A percentile compares a stretch with the other conserved stretches of the same genome.
Conservation (phyloP, 1,140 invertebrate genomes). For the Scaptomyza graminum region DNA sequence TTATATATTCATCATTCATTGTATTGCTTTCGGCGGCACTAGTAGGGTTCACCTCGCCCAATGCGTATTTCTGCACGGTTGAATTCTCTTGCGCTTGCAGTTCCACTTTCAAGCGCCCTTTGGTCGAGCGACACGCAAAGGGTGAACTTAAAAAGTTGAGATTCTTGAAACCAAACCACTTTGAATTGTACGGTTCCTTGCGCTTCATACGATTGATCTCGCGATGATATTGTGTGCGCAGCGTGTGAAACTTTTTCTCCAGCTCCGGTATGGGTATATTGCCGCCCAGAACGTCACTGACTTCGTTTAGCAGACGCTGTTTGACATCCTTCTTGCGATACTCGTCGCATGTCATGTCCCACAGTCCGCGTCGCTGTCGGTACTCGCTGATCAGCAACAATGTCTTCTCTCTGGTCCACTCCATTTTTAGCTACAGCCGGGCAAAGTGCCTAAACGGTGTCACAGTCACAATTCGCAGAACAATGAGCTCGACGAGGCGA, state of each 20-base stretch:
- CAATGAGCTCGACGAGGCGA: conserved; percentile 42
- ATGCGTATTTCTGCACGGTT: conserved; percentile 57
- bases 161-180: conserved; percentile 83
- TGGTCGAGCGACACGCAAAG: conserved; percentile 73
- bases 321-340: conserved; percentile 83
- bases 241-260: conserved; percentile 81
- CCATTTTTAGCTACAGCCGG: conserved; percentile 74
- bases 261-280: conserved; percentile 75
- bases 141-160: conserved; percentile 77
- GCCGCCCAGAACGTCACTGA: conserved; percentile 66
- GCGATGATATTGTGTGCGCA: conserved; percentile 80
- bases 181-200: conserved; percentile 81
- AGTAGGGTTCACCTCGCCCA: conserved; percentile 59
- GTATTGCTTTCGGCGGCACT: conserved; percentile 36
- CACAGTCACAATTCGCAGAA: conserved; percentile 42
- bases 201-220: conserved; percentile 83
- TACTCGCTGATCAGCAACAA: conserved; percentile 76
- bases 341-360: conserved; percentile 83
- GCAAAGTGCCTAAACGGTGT: conserved; percentile 25
- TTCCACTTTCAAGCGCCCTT: conserved; percentile 68
- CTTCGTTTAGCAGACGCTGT: conserved; percentile 72
- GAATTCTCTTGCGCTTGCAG: conserved; percentile 60
- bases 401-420: conserved; percentile 82
- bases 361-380: conserved; percentile 73
- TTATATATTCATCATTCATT: conserved; percentile 73